Base-by-base conservation (phyloP, 2,113 vertebrate species). In the Pluvianellus socialis region DNA sequence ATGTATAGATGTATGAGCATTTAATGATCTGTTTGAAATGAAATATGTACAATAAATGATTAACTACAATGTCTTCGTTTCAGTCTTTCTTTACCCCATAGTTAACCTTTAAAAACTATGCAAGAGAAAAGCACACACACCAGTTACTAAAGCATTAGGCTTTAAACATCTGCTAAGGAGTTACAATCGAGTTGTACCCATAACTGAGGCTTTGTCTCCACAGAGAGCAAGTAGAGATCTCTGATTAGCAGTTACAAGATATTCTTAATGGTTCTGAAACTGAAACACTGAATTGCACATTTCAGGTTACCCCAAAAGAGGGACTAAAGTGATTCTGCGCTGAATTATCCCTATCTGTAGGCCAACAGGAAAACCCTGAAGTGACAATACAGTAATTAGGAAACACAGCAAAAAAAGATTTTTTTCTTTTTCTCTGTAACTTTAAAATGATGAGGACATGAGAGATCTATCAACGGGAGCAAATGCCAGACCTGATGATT, bases 121-220 rank as follows among this genome's bases (percentile, higher is more conserved):
- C 63, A 75, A 30, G 10, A 68, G 65, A 70, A 65, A 49, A 84
- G 28, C 71, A 59, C 6, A 63, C 22, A 86, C 40, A 49, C 9
- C 40, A 35, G 21, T 83, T 66, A 88, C 30, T 73, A 14, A 2
- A 84, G 35, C 30, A 59, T 50, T 58, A 75, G 19, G 42, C 8
- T 89, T 76, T 28, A 82, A 52, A 72, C 3, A 47, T 75, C 61
- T 81, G 26, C 35, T 85, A 14, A 95, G 55, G 58, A 63, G 44
- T 33, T 90, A 38, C 8, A 10, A 32, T 44, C 0, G 2, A 75
- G 14, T 50, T 0, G 0, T 52, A 59, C 3, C 13, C 5, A 50
- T 20, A 81, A 55, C 27, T 18, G 73, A 92, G 61, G 42, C 16
- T 83, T 70, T 80, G 47, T 12, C 23, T 79, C 56, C 27, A 56